These are phyloP conservation scores for Microctonus aethiopoides DNA, from an alignment of 2,888 invertebrate species.

Conservation along the genomic window DNA sequence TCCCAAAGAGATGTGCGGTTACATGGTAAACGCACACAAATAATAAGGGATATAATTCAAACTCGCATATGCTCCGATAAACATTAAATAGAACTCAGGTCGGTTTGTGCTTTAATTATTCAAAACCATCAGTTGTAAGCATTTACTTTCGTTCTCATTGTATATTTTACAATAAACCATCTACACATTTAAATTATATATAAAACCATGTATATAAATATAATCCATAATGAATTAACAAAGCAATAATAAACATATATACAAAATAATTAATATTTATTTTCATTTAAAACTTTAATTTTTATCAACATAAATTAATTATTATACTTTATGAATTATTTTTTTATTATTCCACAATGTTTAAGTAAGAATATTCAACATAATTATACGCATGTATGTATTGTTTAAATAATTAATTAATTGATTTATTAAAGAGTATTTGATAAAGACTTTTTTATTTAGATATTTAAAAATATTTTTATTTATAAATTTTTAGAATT, in stretches of 20 bases:
- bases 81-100: neutral
- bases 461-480: no score
- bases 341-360: no score
- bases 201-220: no score
- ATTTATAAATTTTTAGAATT: no score
- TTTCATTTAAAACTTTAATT: no score
- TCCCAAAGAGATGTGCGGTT: neutral
- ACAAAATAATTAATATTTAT: neutral
- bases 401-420: no score
- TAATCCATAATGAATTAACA: neutral
- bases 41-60: neutral
- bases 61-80: neutral
- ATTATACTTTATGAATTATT: no score
- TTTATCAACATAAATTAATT: no score
- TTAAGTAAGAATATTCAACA: no score
- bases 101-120: neutral
- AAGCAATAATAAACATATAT: neutral
- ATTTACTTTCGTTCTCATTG: neutral
- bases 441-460: no score
- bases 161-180: neutral
- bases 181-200: neutral
- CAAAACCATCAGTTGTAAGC: neutral
- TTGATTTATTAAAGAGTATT: no score
- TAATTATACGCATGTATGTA: no score
- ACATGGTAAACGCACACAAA: neutral